phyloP scores from a whole-genome alignment of 2,888 invertebrate genomes.

The Chrysolina oricalcia region DNA sequence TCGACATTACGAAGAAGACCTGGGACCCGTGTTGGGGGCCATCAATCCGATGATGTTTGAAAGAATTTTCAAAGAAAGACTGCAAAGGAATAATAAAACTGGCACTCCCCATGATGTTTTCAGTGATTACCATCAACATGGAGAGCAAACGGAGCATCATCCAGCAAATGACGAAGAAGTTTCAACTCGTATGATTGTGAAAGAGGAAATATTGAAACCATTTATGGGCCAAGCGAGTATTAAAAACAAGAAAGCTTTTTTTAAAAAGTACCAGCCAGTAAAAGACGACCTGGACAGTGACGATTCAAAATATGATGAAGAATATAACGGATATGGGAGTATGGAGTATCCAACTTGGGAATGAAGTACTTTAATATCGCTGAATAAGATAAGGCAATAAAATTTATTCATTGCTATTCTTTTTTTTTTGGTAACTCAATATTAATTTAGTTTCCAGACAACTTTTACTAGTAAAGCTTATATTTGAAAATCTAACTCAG shows the following conservation, averaged over 20 bases:
- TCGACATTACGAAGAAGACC: slow-evolving; percentile 36
- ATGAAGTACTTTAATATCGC: background rate
- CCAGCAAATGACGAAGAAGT: slow-evolving; percentile 30
- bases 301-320: background rate
- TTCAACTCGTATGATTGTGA: slow-evolving; percentile 46
- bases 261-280: slow-evolving; percentile 29
- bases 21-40: slow-evolving; percentile 54
- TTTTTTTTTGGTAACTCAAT: too few species aligned
- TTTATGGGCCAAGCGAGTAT: slow-evolving; percentile 56
- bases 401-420: too few species aligned
- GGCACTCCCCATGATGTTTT: slow-evolving; percentile 4
- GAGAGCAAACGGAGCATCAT: background rate
- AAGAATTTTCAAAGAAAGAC: slow-evolving; percentile 55
- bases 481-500: too few species aligned
- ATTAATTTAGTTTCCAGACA: too few species aligned
- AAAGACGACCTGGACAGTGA: background rate
- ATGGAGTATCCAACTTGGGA: background rate
- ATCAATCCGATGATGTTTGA: slow-evolving; percentile 60
- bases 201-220: slow-evolving; percentile 51
- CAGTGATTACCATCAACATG: background rate
- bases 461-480: too few species aligned
- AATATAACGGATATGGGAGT: background rate
- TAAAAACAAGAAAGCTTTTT: slow-evolving; percentile 47
- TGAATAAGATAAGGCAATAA: background rate
- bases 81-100: slow-evolving; percentile 34